Evolutionary conservation across 2,797 vertebrate genomes (phyloP).

Genomic region (Mareca strepera): DNA sequence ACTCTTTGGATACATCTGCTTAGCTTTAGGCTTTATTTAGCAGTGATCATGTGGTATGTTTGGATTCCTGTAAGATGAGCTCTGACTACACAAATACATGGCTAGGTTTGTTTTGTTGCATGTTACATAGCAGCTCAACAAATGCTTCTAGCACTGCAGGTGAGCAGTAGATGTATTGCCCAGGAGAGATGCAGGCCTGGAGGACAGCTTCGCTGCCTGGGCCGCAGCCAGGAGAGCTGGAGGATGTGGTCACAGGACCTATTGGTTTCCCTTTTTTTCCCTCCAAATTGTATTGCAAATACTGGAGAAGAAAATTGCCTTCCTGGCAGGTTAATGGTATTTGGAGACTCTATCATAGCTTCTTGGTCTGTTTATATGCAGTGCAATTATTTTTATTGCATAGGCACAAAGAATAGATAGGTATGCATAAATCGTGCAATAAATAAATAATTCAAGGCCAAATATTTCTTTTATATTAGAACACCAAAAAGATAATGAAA

Average conservation of each 20-base stretch:
- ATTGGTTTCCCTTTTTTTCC: not conserved
- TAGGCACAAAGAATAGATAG: not conserved
- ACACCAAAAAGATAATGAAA: not conserved
- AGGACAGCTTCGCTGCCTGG: fast-evolving
- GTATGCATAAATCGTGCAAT: not conserved
- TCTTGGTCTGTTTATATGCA: not conserved
- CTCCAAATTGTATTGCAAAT: not conserved
- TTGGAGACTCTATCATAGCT: not conserved
- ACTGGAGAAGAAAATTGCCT: not conserved
- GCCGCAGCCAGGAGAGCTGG: not conserved
- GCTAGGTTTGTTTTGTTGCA: not conserved
- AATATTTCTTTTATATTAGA: not conserved
- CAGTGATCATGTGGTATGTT: not conserved
- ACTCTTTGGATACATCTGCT: not conserved
- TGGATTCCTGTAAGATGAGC: not conserved
- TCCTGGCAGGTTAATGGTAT: not conserved
- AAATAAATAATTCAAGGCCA: not conserved
- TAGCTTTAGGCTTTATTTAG: not conserved
- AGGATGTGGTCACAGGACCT: not conserved
- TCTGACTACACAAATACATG: not conserved
- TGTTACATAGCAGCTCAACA: not conserved
- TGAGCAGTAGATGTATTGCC: not conserved
- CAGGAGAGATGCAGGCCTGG: not conserved
- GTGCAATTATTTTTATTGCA: not conserved
- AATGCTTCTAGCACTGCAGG: fast-evolving